Base-by-base conservation (phyloP, 2,888 invertebrate species). In the Diplazon laetatorius region DNA sequence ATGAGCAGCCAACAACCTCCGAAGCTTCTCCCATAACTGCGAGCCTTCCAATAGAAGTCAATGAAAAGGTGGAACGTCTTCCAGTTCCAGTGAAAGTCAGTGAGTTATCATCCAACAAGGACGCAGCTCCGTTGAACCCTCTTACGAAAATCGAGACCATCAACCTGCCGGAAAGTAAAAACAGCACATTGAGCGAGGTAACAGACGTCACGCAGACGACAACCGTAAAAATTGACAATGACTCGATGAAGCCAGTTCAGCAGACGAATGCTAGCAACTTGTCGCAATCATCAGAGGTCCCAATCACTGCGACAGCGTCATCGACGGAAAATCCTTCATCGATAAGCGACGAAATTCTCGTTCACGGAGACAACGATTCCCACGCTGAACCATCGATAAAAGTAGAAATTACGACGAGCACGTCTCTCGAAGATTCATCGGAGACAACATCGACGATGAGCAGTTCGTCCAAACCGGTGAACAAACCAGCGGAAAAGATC, bases 1-100 rank as follows among this genome's bases (percentile, higher is more conserved):
- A 52, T 0, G 72, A 63, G 14, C 60, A 76, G 62, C n/a, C 76
- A 35, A 76, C 73, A 5, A 76, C 78, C 30, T 62, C 62, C 0
- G 60, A 50, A 42, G 60, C 48, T 37, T 8, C 55, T 62, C 18
- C 69, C 1, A 42, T 62, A 9, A 63, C 50, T 12, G 74, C 81
- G 12, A 69, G 72, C 55, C 46, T 74, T 44, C 62, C 63, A 44
- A 63, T 37, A 30, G 81, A 83, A 68, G 37, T 79, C 20, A 78
- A 76, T 1, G 82, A 83, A 42, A 79, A 78, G 25, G 20, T 74
- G 14, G 42, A 68, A 46, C 37, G 39, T 39, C 44, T 55, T 30
- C 75, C 77, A 1, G 57, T 50, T 10, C 52, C 69, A 14, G 20
- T 65, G 30, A 52, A 76, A 68, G 14, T 73, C 2, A 69, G 44